phyloP scores from a whole-genome alignment of 2,888 invertebrate species.

The Tetragonisca angustula region DNA sequence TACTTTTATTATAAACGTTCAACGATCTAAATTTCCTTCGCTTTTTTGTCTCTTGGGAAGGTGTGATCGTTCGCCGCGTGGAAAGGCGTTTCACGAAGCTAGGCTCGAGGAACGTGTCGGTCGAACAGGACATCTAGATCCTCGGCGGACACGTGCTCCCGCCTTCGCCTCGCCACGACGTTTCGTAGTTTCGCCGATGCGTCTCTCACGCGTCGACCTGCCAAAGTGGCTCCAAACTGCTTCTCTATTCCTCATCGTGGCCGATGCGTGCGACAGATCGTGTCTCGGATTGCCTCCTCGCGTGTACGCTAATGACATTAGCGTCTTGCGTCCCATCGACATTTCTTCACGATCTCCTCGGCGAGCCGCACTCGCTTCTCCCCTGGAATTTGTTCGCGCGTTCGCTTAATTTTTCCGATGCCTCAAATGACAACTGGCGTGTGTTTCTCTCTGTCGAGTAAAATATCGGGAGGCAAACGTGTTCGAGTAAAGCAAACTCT shows the following conservation, averaged over 20 bases:
- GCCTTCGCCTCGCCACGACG: constrained; percentile 64
- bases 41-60: constrained; percentile 18
- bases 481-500: no score
- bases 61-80: constrained; percentile 39
- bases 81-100: constrained; percentile 77
- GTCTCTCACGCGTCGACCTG: constrained; percentile 44
- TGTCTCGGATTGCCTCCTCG: constrained; percentile 26
- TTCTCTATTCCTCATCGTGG: constrained; percentile 29
- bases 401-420: no score
- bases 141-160: constrained; percentile 72
- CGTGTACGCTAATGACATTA: constrained; percentile 16
- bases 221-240: constrained; percentile 49
- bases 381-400: no score
- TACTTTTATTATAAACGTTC: no score
- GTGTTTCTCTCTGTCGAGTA: no score
- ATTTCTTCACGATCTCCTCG: constrained; percentile 3
- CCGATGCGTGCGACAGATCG: constrained; percentile 50
- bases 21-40: neutral
- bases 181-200: constrained; percentile 24
- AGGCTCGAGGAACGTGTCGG: constrained; percentile 73
- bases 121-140: constrained; percentile 77
- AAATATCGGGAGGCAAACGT: no score
- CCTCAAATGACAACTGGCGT: no score
- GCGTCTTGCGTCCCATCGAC: neutral
- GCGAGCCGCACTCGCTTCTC: no score